These are phyloP conservation scores for Ennomos quercinarius DNA, from an alignment of 2,888 invertebrate genomes.

Conservation along the genomic window DNA sequence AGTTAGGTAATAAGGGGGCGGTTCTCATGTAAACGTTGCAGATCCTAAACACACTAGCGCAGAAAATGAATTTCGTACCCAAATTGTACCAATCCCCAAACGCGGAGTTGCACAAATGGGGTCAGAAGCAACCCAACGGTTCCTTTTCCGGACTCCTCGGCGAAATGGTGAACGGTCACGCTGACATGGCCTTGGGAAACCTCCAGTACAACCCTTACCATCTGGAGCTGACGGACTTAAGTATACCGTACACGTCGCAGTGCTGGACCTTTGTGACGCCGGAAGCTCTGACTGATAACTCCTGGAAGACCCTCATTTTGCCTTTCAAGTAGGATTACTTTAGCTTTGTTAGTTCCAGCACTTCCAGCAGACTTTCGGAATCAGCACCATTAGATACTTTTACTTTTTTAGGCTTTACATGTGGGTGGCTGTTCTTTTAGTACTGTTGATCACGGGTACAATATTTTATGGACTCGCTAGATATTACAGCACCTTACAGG, in stretches of 20 bases:
- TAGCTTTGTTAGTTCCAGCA: too few species aligned
- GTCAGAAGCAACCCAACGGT: constrained; percentile 86
- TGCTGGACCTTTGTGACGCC: constrained; percentile 94
- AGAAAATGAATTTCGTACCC: constrained; percentile 89
- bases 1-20: too few species aligned
- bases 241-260: constrained; percentile 91
- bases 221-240: constrained; percentile 89
- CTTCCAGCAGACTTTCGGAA: too few species aligned
- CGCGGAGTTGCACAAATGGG: constrained; percentile 88
- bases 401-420: constrained; percentile 85
- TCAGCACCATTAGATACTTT: too few species aligned
- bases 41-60: constrained; percentile 88
- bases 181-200: constrained; percentile 91
- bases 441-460: constrained; percentile 87
- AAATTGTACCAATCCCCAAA: constrained; percentile 88
- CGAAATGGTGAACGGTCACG: constrained; percentile 88
- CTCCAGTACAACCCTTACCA: constrained; percentile 90
- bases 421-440: constrained; percentile 90
- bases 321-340: constrained; percentile 88
- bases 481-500: constrained; percentile 79
- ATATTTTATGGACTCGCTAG: constrained; percentile 88
- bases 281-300: constrained; percentile 91
- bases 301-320: constrained; percentile 93
- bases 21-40: constrained; percentile 57
- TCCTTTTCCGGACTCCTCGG: constrained; percentile 90